Percentiles rank a stretch among this genome's conserved stretches.
phyloP scores from a whole-genome alignment of 2,113 vertebrate species.

The Spermophilus dauricus region DNA sequence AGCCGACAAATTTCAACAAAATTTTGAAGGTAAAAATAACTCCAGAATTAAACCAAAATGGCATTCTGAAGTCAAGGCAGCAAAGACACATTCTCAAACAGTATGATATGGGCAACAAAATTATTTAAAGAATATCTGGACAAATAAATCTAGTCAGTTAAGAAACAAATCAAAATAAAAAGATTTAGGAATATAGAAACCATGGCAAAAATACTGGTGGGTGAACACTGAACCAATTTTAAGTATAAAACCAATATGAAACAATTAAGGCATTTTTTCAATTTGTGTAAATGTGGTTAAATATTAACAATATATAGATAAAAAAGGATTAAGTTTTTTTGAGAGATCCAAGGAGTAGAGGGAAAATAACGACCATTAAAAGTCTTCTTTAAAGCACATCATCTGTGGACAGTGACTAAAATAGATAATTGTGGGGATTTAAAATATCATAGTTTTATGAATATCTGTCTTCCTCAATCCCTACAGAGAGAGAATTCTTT shows the following conservation, averaged over 20 bases:
- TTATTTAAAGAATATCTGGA: conserved; percentile 12
- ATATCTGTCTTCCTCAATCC: not conserved
- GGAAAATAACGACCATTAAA: not conserved
- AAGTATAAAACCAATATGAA: not conserved
- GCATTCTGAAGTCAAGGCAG: not conserved
- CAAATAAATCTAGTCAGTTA: not conserved
- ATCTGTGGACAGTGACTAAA: not conserved
- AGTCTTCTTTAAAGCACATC: not conserved
- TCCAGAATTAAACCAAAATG: not conserved
- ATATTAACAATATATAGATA: not conserved
- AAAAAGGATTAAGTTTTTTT: not conserved
- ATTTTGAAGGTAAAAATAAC: not conserved
- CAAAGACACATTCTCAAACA: not conserved
- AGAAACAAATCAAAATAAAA: conserved; percentile 12
- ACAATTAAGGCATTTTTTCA: not conserved
- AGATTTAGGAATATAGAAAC: not conserved
- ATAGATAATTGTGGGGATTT: not conserved
- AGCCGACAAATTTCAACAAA: not conserved
- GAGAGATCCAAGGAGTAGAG: not conserved
- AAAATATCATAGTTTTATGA: not conserved
- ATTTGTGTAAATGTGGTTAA: not conserved
- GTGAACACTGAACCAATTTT: not conserved
- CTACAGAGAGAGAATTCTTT: not conserved
- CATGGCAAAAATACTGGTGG: not conserved
- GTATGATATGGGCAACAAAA: not conserved